A percentile compares a stretch with the other conserved stretches of the same genome.
phyloP scores from a whole-genome alignment of 2,113 vertebrate genomes.

The Hippoglossus stenolepis region DNA sequence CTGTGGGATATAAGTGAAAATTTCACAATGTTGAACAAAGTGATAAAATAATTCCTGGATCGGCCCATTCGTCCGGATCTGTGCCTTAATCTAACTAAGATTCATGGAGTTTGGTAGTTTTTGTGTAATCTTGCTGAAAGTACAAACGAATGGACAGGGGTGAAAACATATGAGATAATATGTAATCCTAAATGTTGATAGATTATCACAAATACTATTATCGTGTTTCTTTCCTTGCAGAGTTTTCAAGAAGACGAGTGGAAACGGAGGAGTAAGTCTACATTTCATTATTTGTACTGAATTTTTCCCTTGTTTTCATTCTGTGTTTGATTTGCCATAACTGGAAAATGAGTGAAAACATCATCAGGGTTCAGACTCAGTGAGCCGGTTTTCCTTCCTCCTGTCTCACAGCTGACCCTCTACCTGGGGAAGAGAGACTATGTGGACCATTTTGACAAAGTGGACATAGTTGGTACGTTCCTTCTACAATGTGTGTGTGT shows the following conservation, averaged over 20 bases:
- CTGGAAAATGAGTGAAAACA: neutral
- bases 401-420: conserved; percentile 74
- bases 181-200: fast-evolving
- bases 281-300: neutral
- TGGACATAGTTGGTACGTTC: conserved; percentile 77
- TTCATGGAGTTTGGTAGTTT: too few species aligned
- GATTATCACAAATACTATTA: too few species aligned
- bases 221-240: conserved; percentile 45
- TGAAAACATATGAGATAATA: too few species aligned
- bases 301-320: neutral
- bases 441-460: conserved; percentile 69
- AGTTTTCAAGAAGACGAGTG: conserved; percentile 83
- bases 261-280: conserved; percentile 72
- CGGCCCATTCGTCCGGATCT: too few species aligned
- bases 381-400: neutral
- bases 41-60: too few species aligned
- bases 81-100: too few species aligned
- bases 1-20: too few species aligned
- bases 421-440: conserved; percentile 83
- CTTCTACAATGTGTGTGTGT: neutral
- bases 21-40: too few species aligned
- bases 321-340: neutral
- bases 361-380: neutral
- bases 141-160: too few species aligned
- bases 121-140: too few species aligned